These are phyloP conservation scores for Paguma larvata DNA, from an alignment of 2,797 vertebrate species.

Conservation along the genomic window DNA sequence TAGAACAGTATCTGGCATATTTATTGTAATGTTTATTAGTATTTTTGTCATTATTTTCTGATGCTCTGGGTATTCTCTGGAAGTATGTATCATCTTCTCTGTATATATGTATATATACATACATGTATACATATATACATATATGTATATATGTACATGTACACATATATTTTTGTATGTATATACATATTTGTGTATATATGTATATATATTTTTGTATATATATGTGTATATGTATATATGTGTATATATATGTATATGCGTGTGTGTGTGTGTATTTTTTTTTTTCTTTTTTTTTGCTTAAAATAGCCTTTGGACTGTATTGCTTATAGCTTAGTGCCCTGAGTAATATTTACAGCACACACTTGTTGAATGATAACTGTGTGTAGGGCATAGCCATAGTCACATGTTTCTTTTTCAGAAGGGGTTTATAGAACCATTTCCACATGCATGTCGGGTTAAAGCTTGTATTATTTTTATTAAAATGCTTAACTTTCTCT, in stretches of 20 bases:
- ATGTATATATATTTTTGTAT: no score
- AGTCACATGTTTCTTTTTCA: background rate
- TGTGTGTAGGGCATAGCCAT: background rate
- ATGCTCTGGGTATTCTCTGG: background rate
- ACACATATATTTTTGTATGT: no score
- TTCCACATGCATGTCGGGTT: background rate
- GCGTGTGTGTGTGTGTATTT: background rate
- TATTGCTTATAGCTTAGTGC: background rate
- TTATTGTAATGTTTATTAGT: background rate
- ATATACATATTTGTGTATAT: no score
- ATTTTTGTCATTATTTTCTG: background rate
- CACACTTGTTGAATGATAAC: background rate
- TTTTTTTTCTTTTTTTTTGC: background rate
- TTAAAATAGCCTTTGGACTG: background rate
- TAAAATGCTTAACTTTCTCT: background rate
- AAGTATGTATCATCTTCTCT: background rate
- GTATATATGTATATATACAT: no score
- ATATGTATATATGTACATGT: no score
- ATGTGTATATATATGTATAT: no score
- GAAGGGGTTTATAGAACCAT: background rate
- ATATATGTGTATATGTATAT: no score
- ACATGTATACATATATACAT: no score
- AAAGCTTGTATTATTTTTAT: constrained; percentile 11
- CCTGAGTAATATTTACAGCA: background rate
- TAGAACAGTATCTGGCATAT: background rate